Evolutionary conservation across 2,113 vertebrate species (phyloP), one percentile per base, ranked within the genome.

Genomic region (Xenopus borealis): DNA sequence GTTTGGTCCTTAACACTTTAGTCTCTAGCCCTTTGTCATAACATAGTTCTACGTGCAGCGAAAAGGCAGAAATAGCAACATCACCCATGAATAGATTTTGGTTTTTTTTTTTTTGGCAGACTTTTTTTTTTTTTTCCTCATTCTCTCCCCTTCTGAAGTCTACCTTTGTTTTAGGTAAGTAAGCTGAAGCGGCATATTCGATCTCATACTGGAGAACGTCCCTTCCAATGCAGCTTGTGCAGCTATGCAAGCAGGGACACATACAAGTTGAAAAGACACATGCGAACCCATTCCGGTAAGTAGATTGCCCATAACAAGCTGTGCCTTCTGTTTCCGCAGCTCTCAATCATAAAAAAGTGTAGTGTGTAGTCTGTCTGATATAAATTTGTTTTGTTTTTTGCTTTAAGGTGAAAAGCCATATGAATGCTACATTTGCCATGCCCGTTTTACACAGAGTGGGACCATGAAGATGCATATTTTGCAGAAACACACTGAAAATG

Each of bases 391-490:
- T 10, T 30, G 19, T 62, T 62, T 62, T 14, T 9, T 20, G 59
- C 12, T 44, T 16, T 79, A 79, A 98, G 96, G 96, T 73, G 96
- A 98, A 91, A 98, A 98, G 85, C 96, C 96, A 57, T 98, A 98
- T 55, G 96, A 98, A 91, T 98, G 96, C 89, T 98, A 98, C 83
- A 98, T 98, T 89, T 98, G 96, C 90, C 96, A 98, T 1, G 96
- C 96, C 80, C 95, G 96, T 33, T 98, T 98, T 85, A 98, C 96
- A 79, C 96, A 98, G 85, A 98, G 96, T 78, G 96, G 96, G 72
- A 98, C 96, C 80, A 98, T 98, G 96, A 98, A 98, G 89, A 98
- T 98, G 96, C 96, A 98, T 88, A 98, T 98, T 83, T 86, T 98
- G 88, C 96, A 98, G 91, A 98, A 98, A 87, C 96, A 98, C 91